A percentile compares a stretch with the other conserved stretches of the same genome.
Conservation (phyloP, 2,113 vertebrate genomes). For the Bos taurus region ARS-UCD2.0 NC_037357.1:35374501-35375000, state of each 20-base stretch:
- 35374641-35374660: no score
- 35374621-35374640: no score
- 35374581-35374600: not conserved
- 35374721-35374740: no score
- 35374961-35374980: not conserved
- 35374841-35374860: not conserved
- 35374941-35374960: not conserved
- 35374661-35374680: no score
- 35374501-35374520: not conserved
- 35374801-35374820: not conserved
- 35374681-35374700: no score
- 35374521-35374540: not conserved
- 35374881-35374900: not conserved
- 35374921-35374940: not conserved
- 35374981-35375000: not conserved
- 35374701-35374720: no score
- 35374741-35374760: no score
- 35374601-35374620: no score
- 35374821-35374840: not conserved
- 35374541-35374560: not conserved
- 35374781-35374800: no score
- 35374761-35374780: no score
- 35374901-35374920: not conserved
- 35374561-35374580: not conserved
- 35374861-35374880: not conserved